A percentile compares a stretch with the other conserved stretches of the same genome.
Evolutionary conservation across 1,140 invertebrate genomes (phyloP).

Genomic region (Piezodorus guildinii): DNA sequence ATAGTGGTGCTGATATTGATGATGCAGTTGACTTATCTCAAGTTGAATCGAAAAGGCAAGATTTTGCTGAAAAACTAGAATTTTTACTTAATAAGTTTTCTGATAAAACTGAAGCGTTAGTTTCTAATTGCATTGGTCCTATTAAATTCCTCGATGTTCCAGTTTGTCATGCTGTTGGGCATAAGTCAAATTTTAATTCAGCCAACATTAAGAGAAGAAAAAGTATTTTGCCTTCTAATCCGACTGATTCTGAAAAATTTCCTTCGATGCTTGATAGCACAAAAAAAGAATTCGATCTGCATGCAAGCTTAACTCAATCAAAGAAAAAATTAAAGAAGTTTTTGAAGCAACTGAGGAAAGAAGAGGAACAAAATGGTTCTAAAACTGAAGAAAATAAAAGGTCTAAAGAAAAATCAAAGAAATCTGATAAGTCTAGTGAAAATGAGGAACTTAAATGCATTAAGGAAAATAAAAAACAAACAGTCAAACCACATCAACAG

Average conservation of each 20-base stretch:
- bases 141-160: neutral
- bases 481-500: too few relatives aligned
- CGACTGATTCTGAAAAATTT: neutral
- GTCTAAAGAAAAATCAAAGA: neutral
- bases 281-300: slow-evolving; percentile 9
- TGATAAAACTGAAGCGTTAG: slow-evolving; percentile 51
- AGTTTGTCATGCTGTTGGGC: too few relatives aligned
- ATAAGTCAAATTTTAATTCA: neutral
- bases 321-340: slow-evolving; percentile 6
- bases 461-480: too few relatives aligned
- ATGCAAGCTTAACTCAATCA: neutral
- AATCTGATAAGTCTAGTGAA: neutral
- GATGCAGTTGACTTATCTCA: slow-evolving; percentile 42
- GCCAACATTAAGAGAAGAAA: slow-evolving; percentile 20
- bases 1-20: slow-evolving; percentile 39
- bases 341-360: neutral
- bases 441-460: neutral
- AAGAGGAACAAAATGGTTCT: neutral
- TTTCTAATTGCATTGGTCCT: slow-evolving; percentile 31
- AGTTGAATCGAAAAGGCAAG: slow-evolving; percentile 48
- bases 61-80: slow-evolving; percentile 55
- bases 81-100: slow-evolving; percentile 57
- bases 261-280: neutral
- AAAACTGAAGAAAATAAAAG: slow-evolving; percentile 3
- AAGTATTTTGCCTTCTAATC: slow-evolving; percentile 23